Percentiles rank a stretch among this genome's conserved stretches.
These are phyloP conservation scores for Hypotaenidia okinawae DNA, from an alignment of 2,797 vertebrate genomes.

Conservation along the genomic window DNA sequence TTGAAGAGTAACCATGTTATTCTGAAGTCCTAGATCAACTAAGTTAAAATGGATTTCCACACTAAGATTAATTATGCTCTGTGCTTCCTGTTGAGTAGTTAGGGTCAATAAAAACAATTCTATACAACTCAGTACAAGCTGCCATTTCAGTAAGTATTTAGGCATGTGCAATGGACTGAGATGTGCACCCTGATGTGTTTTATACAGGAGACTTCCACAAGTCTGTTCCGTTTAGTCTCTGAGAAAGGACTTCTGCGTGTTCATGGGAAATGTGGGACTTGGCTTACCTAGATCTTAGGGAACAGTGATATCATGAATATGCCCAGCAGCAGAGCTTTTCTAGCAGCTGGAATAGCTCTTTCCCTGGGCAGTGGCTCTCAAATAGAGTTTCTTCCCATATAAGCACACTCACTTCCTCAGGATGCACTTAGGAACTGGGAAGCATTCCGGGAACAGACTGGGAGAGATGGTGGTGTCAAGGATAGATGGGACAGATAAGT, in stretches of 20 bases:
- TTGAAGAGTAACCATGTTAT: not conserved
- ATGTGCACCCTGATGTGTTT: not conserved
- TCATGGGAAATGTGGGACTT: not conserved
- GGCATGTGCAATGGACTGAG: not conserved
- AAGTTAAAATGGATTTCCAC: constrained; percentile 27
- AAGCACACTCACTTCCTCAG: too few species aligned
- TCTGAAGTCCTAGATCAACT: not conserved
- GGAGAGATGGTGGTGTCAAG: not conserved
- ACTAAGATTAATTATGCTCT: constrained; percentile 23
- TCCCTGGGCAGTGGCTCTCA: not conserved
- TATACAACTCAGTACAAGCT: not conserved
- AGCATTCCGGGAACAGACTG: not conserved
- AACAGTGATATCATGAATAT: not conserved
- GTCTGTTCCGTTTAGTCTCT: not conserved
- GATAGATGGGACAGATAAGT: not conserved
- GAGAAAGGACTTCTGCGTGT: not conserved
- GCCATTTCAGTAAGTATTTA: not conserved
- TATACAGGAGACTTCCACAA: not conserved
- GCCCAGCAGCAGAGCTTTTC: not conserved
- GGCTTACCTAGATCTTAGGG: not conserved
- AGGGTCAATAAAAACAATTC: not conserved
- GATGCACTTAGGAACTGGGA: not conserved
- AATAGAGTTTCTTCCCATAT: not conserved
- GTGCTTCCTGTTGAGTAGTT: constrained; percentile 17
- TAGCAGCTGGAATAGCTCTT: not conserved